Evolutionary conservation across 2,888 invertebrate species (phyloP).

Genomic region (Carterocephalus palaemon): DNA sequence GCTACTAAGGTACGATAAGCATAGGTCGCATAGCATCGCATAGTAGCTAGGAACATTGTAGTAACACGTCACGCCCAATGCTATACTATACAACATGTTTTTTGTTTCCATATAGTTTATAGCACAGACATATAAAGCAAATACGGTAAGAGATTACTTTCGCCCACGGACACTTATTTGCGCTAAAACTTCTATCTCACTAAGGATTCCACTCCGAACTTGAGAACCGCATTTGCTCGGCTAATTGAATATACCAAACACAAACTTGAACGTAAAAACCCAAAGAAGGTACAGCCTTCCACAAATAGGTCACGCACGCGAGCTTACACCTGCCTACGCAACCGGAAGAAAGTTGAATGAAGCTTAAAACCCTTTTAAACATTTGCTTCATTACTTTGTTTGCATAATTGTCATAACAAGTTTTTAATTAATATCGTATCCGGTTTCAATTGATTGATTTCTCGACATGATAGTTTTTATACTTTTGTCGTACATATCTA

Average conservation of each 20-base stretch:
- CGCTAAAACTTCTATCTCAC: neutral
- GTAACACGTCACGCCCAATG: too few species aligned
- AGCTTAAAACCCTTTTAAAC: conserved; percentile 1
- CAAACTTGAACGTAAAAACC: neutral
- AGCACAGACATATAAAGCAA: too few species aligned
- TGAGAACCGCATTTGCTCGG: too few species aligned
- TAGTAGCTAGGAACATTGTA: too few species aligned
- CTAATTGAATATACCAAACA: too few species aligned
- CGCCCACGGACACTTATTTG: too few species aligned
- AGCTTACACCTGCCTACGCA: conserved; percentile 30
- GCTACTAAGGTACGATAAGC: too few species aligned
- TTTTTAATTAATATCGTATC: conserved; percentile 1
- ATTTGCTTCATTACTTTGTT: neutral
- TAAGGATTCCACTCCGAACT: neutral
- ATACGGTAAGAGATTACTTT: too few species aligned
- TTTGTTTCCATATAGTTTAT: too few species aligned
- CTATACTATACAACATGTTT: too few species aligned
- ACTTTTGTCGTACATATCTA: too few species aligned
- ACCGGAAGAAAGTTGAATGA: conserved; percentile 3
- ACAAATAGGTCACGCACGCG: conserved; percentile 16
- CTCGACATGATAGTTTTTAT: neutral
- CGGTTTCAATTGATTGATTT: neutral
- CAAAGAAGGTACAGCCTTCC: conserved; percentile 4
- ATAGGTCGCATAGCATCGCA: too few species aligned
- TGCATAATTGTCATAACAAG: neutral